Conservation (phyloP, 2,888 invertebrate genomes). For the Amphipoea oculea region DNA sequence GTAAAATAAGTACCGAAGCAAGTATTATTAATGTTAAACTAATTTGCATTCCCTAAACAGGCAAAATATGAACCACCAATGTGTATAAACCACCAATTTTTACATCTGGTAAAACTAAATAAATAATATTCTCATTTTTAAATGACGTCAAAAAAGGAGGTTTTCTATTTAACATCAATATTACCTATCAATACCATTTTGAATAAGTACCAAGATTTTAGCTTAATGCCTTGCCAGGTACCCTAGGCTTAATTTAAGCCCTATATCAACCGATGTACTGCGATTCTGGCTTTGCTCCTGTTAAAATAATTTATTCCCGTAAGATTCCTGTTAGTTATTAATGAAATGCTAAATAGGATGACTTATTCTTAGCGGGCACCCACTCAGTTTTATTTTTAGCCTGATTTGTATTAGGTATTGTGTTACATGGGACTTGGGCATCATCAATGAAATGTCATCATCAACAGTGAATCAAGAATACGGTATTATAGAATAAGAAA, state of each 20-base stretch:
- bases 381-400: constrained; percentile 49
- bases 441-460: constrained; percentile 33
- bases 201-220: background rate
- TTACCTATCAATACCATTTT: background rate
- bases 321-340: background rate
- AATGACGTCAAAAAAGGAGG: too few species aligned
- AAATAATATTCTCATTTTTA: too few species aligned
- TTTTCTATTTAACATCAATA: too few species aligned
- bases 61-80: background rate
- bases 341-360: constrained; percentile 44
- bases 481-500: background rate
- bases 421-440: constrained; percentile 29
- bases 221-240: background rate
- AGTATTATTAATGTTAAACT: background rate
- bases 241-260: background rate
- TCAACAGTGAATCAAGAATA: constrained; percentile 22
- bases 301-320: background rate
- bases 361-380: constrained; percentile 33
- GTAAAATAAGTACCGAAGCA: background rate
- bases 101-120: too few species aligned
- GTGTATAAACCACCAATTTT: too few species aligned
- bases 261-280: too few species aligned
- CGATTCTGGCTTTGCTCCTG: too few species aligned
- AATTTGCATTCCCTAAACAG: background rate
- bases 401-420: constrained; percentile 38